Evolutionary conservation across 2,888 invertebrate genomes (phyloP).

Genomic region (Drosophila atroscutellata): DNA sequence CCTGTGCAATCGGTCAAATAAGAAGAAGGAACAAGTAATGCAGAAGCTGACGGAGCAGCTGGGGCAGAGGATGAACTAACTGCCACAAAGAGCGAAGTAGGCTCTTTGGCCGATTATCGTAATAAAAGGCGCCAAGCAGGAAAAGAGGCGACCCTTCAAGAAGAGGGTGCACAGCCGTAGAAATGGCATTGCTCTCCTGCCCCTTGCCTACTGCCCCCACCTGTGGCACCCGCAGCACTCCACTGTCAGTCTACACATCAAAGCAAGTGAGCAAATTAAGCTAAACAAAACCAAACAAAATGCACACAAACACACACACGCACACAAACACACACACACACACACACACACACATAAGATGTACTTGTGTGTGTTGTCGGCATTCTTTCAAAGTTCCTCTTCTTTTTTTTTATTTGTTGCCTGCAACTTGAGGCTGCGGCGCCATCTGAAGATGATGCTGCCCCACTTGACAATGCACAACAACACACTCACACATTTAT

Average conservation of each 20-base stretch:
- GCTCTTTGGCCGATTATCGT: constrained; percentile 59
- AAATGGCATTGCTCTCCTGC: constrained; percentile 10
- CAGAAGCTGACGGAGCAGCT: constrained; percentile 10
- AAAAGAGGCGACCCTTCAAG: constrained; percentile 23
- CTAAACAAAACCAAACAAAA: constrained; percentile 76
- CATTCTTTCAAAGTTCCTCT: constrained; percentile 65
- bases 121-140: constrained; percentile 57
- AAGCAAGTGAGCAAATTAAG: constrained; percentile 78
- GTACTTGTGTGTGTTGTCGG: constrained; percentile 56
- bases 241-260: constrained; percentile 64
- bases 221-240: constrained; percentile 19
- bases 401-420: constrained; percentile 4
- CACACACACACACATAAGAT: constrained; percentile 8
- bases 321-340: constrained; percentile 14
- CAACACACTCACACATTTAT: constrained; percentile 24
- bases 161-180: constrained; percentile 4
- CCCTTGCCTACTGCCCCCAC: not conserved
- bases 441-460: constrained; percentile 70
- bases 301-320: constrained; percentile 22
- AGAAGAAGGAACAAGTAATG: not conserved
- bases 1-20: constrained; percentile 34
- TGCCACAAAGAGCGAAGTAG: constrained; percentile 37
- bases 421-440: constrained; percentile 53
- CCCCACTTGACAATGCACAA: constrained; percentile 65
- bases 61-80: constrained; percentile 19